Conservation (phyloP, 2,797 vertebrate species). For the Pseudochirops corinnae region DNA sequence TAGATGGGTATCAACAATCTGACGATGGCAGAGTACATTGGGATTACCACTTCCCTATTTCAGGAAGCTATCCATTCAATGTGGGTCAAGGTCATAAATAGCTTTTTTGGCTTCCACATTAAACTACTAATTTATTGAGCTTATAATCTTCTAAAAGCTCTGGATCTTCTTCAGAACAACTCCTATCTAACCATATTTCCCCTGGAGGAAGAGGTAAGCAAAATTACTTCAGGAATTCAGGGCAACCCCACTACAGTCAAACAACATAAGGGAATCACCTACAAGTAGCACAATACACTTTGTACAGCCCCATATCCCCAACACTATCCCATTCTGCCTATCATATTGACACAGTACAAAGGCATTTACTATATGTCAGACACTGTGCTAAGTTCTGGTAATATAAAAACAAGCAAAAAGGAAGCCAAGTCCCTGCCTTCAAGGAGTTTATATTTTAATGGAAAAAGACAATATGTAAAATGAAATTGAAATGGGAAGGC, state of each 20-base stretch:
- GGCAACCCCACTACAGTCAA: not conserved
- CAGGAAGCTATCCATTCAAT: not conserved
- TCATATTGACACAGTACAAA: not conserved
- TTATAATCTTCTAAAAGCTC: not conserved
- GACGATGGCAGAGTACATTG: not conserved
- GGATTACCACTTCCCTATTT: not conserved
- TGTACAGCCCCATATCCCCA: not conserved
- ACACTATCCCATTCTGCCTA: not conserved
- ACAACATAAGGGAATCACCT: not conserved
- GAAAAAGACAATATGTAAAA: not conserved
- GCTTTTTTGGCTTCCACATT: not conserved
- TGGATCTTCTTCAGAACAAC: not conserved
- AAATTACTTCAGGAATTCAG: not conserved
- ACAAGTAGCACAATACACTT: not conserved
- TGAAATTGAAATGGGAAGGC: not conserved
- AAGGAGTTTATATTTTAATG: not conserved
- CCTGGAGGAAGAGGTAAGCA: not conserved
- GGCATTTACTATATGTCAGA: not conserved
- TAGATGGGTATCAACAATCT: not conserved
- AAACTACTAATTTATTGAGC: not conserved
- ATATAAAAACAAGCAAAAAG: not conserved
- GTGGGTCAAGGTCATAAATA: not conserved
- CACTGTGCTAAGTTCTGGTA: not conserved
- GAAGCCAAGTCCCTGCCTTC: not conserved
- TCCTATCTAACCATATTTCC: not conserved